phyloP scores from a whole-genome alignment of 2,888 invertebrate species.

The Drosophila demipolita region DNA sequence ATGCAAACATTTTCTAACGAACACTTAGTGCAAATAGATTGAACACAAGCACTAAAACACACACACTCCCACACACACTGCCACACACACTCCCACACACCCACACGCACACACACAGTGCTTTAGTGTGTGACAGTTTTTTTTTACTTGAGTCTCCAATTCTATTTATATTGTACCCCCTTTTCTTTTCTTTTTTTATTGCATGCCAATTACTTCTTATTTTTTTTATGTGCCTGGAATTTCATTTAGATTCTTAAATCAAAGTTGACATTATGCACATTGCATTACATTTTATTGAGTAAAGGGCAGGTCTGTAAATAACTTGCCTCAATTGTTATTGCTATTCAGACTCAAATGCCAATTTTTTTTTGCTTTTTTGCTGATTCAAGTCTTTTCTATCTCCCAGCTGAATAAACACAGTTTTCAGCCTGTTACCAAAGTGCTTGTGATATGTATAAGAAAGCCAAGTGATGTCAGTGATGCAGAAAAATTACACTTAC shows the following conservation, averaged over 20 bases:
- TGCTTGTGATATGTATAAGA: not conserved
- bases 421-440: not conserved
- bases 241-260: constrained; percentile 68
- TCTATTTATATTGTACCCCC: constrained; percentile 7
- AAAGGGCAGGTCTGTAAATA: not conserved
- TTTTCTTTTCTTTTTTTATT: constrained; percentile 53
- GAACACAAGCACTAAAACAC: constrained; percentile 30
- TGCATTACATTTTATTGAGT: constrained; percentile 45
- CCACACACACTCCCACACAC: constrained; percentile 22
- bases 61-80: constrained; percentile 15
- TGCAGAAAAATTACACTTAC: not conserved
- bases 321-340: constrained; percentile 39
- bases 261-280: constrained; percentile 62
- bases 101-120: constrained; percentile 12
- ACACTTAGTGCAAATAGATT: constrained; percentile 78
- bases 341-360: not conserved
- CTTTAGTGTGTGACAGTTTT: constrained; percentile 27
- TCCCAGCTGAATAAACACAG: constrained; percentile 1
- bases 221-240: constrained; percentile 49
- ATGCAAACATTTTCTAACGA: constrained; percentile 80
- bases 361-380: not conserved
- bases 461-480: not conserved
- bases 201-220: constrained; percentile 74
- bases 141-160: not conserved
- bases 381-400: not conserved